Percentiles rank a stretch among this genome's conserved stretches.
These are phyloP conservation scores for Caprella mutica DNA, from an alignment of 2,888 invertebrate genomes.

Conservation along the genomic window DNA sequence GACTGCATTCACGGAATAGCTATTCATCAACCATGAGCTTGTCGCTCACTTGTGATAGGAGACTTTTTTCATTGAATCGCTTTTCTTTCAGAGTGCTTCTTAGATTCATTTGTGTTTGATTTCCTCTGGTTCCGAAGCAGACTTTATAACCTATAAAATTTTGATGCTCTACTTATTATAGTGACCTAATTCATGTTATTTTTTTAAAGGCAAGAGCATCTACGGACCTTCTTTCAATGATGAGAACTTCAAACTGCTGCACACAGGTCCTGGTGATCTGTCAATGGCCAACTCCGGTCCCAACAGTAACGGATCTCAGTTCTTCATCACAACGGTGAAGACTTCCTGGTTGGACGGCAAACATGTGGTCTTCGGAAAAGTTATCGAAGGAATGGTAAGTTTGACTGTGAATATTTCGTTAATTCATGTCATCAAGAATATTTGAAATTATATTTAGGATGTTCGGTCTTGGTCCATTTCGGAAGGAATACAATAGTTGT, in stretches of 20 bases:
- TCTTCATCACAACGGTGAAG: constrained; percentile 83
- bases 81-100: too few relatives aligned
- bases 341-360: constrained; percentile 65
- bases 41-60: too few relatives aligned
- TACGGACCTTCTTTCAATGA: constrained; percentile 87
- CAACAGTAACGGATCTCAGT: constrained; percentile 96
- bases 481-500: too few relatives aligned
- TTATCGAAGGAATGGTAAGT: constrained; percentile 63
- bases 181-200: not conserved
- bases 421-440: constrained; percentile 11
- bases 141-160: too few relatives aligned
- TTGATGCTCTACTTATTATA: not conserved
- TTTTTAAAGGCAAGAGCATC: constrained; percentile 54
- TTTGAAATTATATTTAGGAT: constrained; percentile 12
- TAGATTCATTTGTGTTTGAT: not conserved
- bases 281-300: constrained; percentile 98
- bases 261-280: constrained; percentile 92
- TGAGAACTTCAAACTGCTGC: constrained; percentile 95
- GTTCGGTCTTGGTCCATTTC: too few relatives aligned
- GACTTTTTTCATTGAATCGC: too few relatives aligned
- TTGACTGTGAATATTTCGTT: constrained; percentile 18
- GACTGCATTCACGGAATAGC: too few relatives aligned
- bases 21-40: too few relatives aligned
- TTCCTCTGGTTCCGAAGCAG: not conserved
- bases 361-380: constrained; percentile 94